A percentile compares a stretch with the other conserved stretches of the same genome.
phyloP scores from a whole-genome alignment of 2,888 invertebrate species.

The Drosophila atripex region DNA sequence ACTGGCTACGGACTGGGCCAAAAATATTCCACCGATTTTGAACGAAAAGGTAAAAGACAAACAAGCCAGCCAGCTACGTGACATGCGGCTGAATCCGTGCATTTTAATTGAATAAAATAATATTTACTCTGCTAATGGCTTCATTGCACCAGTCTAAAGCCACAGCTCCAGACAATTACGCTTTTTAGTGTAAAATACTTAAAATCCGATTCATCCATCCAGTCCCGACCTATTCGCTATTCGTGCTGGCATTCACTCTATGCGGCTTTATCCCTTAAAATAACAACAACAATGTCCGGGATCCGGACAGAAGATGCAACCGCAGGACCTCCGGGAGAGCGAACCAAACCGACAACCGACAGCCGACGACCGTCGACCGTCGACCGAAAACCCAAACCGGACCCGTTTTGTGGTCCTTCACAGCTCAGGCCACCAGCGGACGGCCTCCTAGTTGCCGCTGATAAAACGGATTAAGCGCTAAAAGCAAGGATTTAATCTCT shows the following conservation, averaged over 20 bases:
- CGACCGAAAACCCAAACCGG: slow-evolving; percentile 24
- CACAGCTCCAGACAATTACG: slow-evolving; percentile 46
- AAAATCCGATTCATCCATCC: slow-evolving; percentile 50
- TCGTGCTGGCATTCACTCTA: slow-evolving; percentile 39
- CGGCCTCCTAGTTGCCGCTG: slow-evolving; percentile 33
- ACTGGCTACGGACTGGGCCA: slow-evolving; percentile 26
- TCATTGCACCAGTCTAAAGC: slow-evolving; percentile 51
- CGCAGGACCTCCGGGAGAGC: slow-evolving; percentile 12
- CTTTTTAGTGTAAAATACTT: slow-evolving; percentile 50
- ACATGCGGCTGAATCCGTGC: slow-evolving; percentile 57
- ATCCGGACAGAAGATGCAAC: slow-evolving; percentile 24
- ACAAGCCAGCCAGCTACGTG: slow-evolving; percentile 54
- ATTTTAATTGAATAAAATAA: slow-evolving; percentile 78
- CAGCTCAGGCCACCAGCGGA: slow-evolving; percentile 1
- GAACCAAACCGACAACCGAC: slow-evolving; percentile 8
- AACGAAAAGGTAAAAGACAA: slow-evolving; percentile 26
- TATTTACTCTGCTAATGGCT: slow-evolving; percentile 77
- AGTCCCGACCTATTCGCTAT: background rate
- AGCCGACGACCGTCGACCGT: slow-evolving; percentile 15
- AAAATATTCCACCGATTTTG: slow-evolving; percentile 55
- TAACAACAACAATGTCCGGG: slow-evolving; percentile 28
- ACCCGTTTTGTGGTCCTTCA: slow-evolving; percentile 13
- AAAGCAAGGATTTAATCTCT: slow-evolving; percentile 72
- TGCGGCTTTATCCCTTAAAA: slow-evolving; percentile 57
- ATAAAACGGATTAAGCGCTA: slow-evolving; percentile 74